Percentiles rank a stretch among this genome's conserved stretches.
Evolutionary conservation across 2,113 vertebrate species (phyloP).

Genomic region (Leiothrix lutea): DNA sequence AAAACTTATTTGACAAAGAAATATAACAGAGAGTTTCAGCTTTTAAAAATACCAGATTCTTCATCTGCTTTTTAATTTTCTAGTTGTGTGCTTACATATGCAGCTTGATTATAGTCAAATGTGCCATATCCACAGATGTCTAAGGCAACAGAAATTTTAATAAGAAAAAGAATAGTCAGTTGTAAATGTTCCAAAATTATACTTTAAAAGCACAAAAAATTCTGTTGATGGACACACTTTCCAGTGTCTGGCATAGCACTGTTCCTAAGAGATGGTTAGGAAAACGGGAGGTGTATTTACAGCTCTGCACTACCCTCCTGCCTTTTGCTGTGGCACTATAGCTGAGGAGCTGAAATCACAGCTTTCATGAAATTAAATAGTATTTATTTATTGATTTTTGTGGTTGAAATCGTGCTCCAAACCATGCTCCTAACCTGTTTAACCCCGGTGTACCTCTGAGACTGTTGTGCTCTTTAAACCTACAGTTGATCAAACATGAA

Average conservation of each 20-base stretch:
- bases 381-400: not conserved
- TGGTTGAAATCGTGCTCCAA: not conserved
- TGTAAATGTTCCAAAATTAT: slow-evolving; percentile 24
- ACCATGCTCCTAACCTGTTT: not conserved
- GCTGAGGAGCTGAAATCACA: not conserved
- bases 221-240: not conserved
- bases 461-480: not conserved
- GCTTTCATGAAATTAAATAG: not conserved
- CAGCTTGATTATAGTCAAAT: not conserved
- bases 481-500: not conserved
- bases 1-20: not conserved
- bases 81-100: not conserved
- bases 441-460: not conserved
- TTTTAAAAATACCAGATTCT: not conserved
- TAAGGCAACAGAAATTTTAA: slow-evolving; percentile 28
- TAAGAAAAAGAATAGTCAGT: not conserved
- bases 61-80: not conserved
- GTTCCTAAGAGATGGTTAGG: not conserved
- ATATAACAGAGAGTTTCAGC: not conserved
- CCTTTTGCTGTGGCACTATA: fast-evolving
- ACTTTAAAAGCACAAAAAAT: slow-evolving; percentile 6
- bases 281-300: not conserved
- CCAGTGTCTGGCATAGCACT: not conserved
- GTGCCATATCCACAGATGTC: not conserved
- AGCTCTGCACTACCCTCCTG: not conserved